Evolutionary conservation across 2,888 invertebrate species (phyloP).

Genomic region (Ctenicera cuprea): DNA sequence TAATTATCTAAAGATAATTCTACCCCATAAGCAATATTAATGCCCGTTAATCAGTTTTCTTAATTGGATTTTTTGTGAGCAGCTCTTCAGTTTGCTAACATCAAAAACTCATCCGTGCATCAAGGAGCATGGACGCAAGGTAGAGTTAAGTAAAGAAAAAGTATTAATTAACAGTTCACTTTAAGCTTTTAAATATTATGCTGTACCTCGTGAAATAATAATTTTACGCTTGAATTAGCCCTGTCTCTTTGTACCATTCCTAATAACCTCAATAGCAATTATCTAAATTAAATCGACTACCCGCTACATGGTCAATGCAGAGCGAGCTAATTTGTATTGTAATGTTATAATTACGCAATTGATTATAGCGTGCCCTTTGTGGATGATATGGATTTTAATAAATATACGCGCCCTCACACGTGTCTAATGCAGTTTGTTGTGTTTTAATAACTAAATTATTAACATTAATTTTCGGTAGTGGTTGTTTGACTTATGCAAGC

Average conservation of each 20-base stretch:
- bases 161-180: background rate
- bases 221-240: background rate
- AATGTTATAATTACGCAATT: slow-evolving; percentile 18
- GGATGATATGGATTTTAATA: slow-evolving; percentile 15
- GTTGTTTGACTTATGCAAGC: too few species aligned
- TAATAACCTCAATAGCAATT: slow-evolving; percentile 17
- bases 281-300: slow-evolving; percentile 18
- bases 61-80: slow-evolving; percentile 5
- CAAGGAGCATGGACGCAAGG: background rate
- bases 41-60: background rate
- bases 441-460: too few species aligned
- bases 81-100: background rate
- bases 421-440: background rate
- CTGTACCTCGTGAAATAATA: background rate
- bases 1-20: background rate
- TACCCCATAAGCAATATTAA: background rate
- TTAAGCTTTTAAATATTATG: background rate
- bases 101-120: too few species aligned
- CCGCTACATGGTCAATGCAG: slow-evolving; percentile 7
- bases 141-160: background rate
- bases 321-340: slow-evolving; percentile 15
- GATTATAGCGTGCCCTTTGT: slow-evolving; percentile 15
- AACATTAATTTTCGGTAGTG: too few species aligned
- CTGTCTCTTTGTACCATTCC: slow-evolving; percentile 2
- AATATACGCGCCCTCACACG: background rate